Base-by-base conservation (phyloP, 2,797 vertebrate genomes). In the Coregonus ussuriensis region DNA sequence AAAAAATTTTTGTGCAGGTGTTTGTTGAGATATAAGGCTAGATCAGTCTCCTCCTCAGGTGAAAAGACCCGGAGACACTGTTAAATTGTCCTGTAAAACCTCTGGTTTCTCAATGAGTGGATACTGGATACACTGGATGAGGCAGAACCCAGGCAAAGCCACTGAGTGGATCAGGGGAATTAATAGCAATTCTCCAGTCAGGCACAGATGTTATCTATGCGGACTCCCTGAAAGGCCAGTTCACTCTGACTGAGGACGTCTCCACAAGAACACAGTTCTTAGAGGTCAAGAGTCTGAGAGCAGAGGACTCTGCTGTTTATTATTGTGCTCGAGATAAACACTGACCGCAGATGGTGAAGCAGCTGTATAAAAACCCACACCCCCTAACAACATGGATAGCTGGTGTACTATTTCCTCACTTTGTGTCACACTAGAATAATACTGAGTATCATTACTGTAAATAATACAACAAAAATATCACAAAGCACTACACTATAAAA, bases 1-100 rank as follows among this genome's bases (percentile, higher is more conserved):
- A 25, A 0, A 0, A 0, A 0, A 0, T 25, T 25, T 25, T 25
- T 25, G 25, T 65, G n/a, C 78, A 80, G 80, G 75, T 74, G 59
- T 77, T 33, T 54, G 47, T 3, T 51, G 75, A 13, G 73, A 79
- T 74, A 69, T 80, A 5, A 53, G 51, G 9, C 71, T 84, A 29
- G 74, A 79, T 62, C 78, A 82, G 75, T 78, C 80, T 33, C 73
- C 54, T n/a, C 1, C 76, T 63, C 31, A 13, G 1, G 0, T 72
- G 13, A 89, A 85, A 75, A 41, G 0, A 52, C 72, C 74, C 0
- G 9, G 83, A 37, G 82, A 86, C 72, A 51, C 77, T 66, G 71
- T 84, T 25, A 90, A 76, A 76, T 69, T 90, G 4, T 88, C 83
- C 71, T 91, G 87, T 37, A 68, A 62, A 29, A 84, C 37, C 73